Conservation (phyloP, 2,113 vertebrate genomes). For the Melanotaenia duboulayi region DNA sequence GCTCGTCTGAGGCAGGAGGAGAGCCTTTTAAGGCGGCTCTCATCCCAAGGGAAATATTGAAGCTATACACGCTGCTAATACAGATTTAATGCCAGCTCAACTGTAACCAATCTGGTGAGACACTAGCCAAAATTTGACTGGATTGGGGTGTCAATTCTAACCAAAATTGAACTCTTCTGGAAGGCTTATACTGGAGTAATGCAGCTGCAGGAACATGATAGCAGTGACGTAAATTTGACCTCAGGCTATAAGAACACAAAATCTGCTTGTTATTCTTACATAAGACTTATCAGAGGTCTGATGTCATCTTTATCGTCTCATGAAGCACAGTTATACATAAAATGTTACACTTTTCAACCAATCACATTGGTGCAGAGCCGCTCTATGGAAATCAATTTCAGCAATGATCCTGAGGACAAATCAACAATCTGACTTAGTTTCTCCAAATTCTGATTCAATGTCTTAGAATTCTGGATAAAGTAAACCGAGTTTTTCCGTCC, state of each 20-base stretch:
- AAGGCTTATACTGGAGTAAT: constrained; percentile 11
- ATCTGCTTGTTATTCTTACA: constrained; percentile 30
- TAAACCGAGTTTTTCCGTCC: too few species aligned
- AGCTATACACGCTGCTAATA: constrained; percentile 35
- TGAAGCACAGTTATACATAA: constrained; percentile 15
- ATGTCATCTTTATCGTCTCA: constrained; percentile 26
- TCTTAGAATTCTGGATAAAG: too few species aligned
- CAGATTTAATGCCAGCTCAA: constrained; percentile 17
- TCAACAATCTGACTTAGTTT: too few species aligned
- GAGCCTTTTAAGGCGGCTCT: constrained; percentile 48
- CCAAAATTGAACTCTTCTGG: neutral
- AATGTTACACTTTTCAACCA: too few species aligned
- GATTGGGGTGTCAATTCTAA: neutral
- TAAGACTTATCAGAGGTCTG: constrained; percentile 30
- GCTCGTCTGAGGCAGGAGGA: constrained; percentile 48
- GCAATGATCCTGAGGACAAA: too few species aligned
- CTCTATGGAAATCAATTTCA: neutral
- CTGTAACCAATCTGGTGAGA: constrained; percentile 2
- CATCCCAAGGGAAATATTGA: constrained; percentile 24
- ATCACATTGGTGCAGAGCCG: neutral
- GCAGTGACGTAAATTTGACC: constrained; percentile 38
- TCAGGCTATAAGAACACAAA: constrained; percentile 33
- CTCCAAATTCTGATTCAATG: too few species aligned
- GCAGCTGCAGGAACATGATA: constrained; percentile 17
- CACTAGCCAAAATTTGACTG: neutral